Conservation (phyloP, 2,888 invertebrate species). For the Pyrocoelia pectoralis region DNA sequence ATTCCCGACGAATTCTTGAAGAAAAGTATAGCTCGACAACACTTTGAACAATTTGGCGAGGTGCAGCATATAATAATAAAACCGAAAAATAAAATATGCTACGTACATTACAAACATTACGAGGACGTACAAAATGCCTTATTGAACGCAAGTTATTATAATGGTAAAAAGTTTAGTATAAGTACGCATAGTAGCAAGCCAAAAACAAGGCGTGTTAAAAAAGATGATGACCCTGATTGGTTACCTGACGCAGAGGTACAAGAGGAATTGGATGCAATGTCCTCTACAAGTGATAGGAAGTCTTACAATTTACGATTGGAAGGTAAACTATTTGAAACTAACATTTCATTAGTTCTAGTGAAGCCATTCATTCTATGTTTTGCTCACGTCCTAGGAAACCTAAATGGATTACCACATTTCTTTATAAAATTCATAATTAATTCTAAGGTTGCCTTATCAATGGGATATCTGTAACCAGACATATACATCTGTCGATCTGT, state of each 20-base stretch:
- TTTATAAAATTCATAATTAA: too few species aligned
- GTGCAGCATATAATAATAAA: conserved; percentile 71
- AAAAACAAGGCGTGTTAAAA: conserved; percentile 29
- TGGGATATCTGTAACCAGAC: too few species aligned
- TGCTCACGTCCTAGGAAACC: too few species aligned
- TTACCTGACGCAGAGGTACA: conserved; percentile 70
- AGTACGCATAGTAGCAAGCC: conserved; percentile 13
- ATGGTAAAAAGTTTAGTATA: conserved; percentile 65
- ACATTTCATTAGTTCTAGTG: too few species aligned
- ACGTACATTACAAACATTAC: conserved; percentile 73
- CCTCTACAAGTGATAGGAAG: conserved; percentile 65
- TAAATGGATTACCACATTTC: too few species aligned
- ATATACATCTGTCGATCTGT: too few species aligned
- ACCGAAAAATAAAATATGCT: conserved; percentile 70
- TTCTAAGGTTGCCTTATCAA: too few species aligned
- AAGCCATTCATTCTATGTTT: too few species aligned
- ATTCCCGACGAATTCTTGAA: conserved; percentile 73
- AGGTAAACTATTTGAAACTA: conserved; percentile 26
- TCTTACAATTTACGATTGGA: conserved; percentile 52
- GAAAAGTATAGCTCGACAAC: conserved; percentile 67
- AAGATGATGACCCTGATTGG: conserved; percentile 63
- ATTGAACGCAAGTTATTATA: conserved; percentile 67
- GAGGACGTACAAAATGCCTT: conserved; percentile 67
- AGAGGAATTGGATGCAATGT: conserved; percentile 76
- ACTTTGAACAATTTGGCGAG: conserved; percentile 77